A percentile compares a stretch with the other conserved stretches of the same genome.
Conservation (phyloP, 2,113 vertebrate species). For the Typhlomys cinereus region DNA sequence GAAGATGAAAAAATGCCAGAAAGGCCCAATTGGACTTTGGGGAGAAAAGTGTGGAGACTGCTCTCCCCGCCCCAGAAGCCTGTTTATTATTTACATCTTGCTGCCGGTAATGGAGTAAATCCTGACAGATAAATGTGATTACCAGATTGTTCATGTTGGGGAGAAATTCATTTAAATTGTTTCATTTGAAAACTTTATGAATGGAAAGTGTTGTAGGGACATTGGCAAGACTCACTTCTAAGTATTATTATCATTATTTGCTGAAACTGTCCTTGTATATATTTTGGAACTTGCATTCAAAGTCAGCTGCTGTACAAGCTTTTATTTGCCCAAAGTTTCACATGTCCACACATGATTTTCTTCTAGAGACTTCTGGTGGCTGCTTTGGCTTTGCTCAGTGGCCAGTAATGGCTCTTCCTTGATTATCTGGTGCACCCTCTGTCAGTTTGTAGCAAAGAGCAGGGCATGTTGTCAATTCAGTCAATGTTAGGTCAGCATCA, state of each 20-base stretch:
- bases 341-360: not conserved
- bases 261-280: not conserved
- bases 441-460: not conserved
- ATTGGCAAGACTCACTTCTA: not conserved
- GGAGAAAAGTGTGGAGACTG: conserved; percentile 3
- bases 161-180: conserved; percentile 32
- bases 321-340: not conserved
- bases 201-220: conserved; percentile 41
- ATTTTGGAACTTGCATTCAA: not conserved
- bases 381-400: not conserved
- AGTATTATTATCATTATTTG: not conserved
- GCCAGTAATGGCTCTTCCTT: not conserved
- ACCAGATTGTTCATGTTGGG: not conserved
- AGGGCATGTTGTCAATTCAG: not conserved
- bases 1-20: not conserved
- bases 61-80: not conserved
- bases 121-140: not conserved
- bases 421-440: not conserved
- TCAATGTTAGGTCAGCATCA: not conserved
- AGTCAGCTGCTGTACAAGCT: not conserved
- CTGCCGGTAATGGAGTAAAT: conserved; percentile 6
- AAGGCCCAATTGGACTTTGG: not conserved
- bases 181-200: conserved; percentile 60
- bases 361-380: not conserved
- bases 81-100: conserved; percentile 26